phyloP scores from a whole-genome alignment of 2,113 vertebrate species.

The Solea solea region DNA sequence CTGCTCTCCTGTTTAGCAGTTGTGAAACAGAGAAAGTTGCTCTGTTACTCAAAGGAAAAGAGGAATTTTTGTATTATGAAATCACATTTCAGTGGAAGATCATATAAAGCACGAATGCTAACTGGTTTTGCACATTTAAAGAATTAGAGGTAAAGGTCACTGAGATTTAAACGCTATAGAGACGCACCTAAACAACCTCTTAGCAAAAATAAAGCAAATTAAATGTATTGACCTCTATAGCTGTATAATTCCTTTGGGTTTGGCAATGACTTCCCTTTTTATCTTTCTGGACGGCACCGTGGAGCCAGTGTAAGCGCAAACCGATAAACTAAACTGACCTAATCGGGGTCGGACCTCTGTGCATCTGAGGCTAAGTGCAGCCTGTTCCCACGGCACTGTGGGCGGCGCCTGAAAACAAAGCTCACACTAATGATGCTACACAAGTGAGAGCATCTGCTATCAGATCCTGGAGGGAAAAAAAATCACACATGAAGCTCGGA shows the following conservation, averaged over 20 bases:
- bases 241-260: constrained; percentile 26
- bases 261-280: constrained; percentile 33
- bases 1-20: constrained; percentile 1
- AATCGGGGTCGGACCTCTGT: constrained; percentile 37
- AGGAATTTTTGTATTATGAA: constrained; percentile 3
- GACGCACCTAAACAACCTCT: constrained; percentile 9
- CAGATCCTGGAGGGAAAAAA: constrained; percentile 36
- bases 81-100: background rate
- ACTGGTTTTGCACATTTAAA: background rate
- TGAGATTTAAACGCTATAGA: constrained; percentile 22
- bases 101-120: background rate
- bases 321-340: constrained; percentile 47
- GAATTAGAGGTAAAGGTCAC: constrained; percentile 7
- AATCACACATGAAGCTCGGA: constrained; percentile 40
- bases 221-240: constrained; percentile 31
- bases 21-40: constrained; percentile 9
- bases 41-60: background rate
- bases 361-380: constrained; percentile 51
- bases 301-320: constrained; percentile 43
- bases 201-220: constrained; percentile 15
- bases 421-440: constrained; percentile 59
- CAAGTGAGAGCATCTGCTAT: constrained; percentile 58
- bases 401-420: constrained; percentile 49
- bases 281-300: constrained; percentile 31
- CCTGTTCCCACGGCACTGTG: constrained; percentile 25